Percentiles rank a stretch among this genome's conserved stretches.
These are phyloP conservation scores for Phalloptychus januarius DNA, from an alignment of 2,797 vertebrate genomes.

Conservation along the genomic window DNA sequence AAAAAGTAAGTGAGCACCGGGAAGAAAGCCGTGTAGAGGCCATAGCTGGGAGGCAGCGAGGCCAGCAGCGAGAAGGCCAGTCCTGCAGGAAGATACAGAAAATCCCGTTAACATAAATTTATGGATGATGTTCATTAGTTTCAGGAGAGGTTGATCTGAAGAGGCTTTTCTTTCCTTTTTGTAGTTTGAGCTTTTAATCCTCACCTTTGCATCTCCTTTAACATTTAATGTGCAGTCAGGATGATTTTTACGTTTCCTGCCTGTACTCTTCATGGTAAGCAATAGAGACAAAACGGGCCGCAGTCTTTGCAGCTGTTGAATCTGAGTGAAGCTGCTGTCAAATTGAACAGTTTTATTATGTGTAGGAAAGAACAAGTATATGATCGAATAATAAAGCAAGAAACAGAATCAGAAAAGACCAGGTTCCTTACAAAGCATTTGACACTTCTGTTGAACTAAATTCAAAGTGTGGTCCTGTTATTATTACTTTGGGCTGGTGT, in stretches of 20 bases:
- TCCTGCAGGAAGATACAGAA: slow-evolving; percentile 71
- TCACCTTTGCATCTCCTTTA: not conserved
- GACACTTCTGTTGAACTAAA: not conserved
- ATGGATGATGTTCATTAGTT: not conserved
- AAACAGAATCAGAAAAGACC: too few relatives aligned
- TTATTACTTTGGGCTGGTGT: not conserved
- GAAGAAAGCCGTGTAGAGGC: slow-evolving; percentile 91
- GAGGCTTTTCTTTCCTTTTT: not conserved
- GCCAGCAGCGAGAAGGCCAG: slow-evolving; percentile 90
- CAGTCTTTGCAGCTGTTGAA: not conserved
- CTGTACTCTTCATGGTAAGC: not conserved
- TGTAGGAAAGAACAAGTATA: not conserved
- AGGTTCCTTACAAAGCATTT: not conserved
- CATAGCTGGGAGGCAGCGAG: slow-evolving; percentile 84
- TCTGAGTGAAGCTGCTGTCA: not conserved
- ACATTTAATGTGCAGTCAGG: not conserved
- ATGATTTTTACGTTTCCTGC: not conserved
- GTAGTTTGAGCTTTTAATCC: not conserved
- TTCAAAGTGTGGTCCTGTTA: not conserved
- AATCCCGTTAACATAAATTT: not conserved
- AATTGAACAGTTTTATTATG: not conserved
- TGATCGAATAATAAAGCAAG: not conserved
- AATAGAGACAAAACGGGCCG: not conserved
- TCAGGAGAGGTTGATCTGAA: not conserved
- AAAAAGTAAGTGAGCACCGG: slow-evolving; percentile 89